phyloP scores from a whole-genome alignment of 2,797 vertebrate genomes.

The Bradypodion pumilum region DNA sequence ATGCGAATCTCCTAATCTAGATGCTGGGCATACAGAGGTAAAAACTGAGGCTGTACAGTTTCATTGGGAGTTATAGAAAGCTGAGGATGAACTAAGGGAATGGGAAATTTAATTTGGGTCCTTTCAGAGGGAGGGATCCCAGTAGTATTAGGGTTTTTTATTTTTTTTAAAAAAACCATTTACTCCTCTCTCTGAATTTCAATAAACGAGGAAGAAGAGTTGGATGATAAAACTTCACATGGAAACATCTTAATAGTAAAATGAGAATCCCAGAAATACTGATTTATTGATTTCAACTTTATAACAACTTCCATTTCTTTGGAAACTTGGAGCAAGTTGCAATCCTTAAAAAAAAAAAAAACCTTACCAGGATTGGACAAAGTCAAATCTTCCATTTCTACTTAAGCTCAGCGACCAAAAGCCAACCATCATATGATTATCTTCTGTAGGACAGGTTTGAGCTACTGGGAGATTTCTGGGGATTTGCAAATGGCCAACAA shows the following conservation, averaged over 20 bases:
- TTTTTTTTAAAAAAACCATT: too few relatives aligned
- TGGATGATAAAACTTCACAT: neutral
- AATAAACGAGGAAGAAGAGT: neutral
- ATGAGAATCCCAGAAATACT: neutral
- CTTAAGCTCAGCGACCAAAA: neutral
- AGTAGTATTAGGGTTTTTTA: neutral
- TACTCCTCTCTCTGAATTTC: too few relatives aligned
- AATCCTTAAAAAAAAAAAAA: neutral
- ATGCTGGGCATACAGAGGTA: constrained; percentile 71
- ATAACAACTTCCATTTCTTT: neutral
- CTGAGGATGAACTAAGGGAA: neutral
- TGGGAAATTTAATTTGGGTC: too few relatives aligned
- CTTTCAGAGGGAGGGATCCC: neutral
- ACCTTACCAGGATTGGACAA: neutral
- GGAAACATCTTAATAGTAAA: neutral
- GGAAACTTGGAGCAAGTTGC: neutral
- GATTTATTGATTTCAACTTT: neutral
- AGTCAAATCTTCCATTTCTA: neutral
- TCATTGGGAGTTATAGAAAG: neutral
- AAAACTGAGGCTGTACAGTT: neutral
- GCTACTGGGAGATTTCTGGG: too few relatives aligned
- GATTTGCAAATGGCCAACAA: too few relatives aligned
- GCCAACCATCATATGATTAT: neutral
- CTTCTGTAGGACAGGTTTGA: neutral
- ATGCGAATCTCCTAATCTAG: constrained; percentile 87